phyloP scores from a whole-genome alignment of 37 sponge, comb jelly and placozoan genomes.

The Hormiphora californensis region DNA sequence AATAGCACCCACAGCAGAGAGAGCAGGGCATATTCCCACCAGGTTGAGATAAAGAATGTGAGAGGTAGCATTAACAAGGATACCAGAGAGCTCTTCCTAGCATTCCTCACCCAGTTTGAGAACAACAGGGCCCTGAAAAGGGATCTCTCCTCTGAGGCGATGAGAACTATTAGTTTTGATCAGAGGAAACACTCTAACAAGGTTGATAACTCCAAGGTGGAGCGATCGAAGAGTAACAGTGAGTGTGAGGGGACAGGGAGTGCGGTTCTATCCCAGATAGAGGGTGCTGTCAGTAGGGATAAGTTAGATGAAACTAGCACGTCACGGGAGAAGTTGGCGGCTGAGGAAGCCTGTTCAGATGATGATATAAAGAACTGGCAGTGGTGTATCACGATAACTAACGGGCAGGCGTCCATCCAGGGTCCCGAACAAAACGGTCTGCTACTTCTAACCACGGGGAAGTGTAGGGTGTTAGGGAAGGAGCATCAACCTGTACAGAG shows the following conservation, averaged over 20 bases:
- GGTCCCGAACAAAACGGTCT: constrained; percentile 46
- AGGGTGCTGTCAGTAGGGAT: not conserved
- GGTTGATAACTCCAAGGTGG: not conserved
- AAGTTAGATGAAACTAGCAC: not conserved
- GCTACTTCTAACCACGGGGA: constrained; percentile 28
- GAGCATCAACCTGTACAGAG: constrained; percentile 27
- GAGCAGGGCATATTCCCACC: constrained; percentile 13
- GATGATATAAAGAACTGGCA: constrained; percentile 11
- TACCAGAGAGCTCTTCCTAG: constrained; percentile 6
- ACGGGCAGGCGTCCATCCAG: constrained; percentile 47
- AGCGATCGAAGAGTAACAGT: not conserved
- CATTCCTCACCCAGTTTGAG: constrained; percentile 22
- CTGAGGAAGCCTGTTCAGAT: constrained; percentile 37
- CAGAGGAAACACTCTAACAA: not conserved
- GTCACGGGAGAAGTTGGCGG: constrained; percentile 9
- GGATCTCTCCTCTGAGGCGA: constrained; percentile 34
- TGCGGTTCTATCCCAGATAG: constrained; percentile 26
- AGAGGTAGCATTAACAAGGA: constrained; percentile 36
- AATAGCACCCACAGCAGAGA: constrained; percentile 27
- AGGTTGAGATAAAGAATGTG: constrained; percentile 12
- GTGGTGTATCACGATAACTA: constrained; percentile 34
- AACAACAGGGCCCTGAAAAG: not conserved
- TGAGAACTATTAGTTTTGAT: not conserved
- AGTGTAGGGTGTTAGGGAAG: constrained; percentile 31
- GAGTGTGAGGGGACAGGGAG: too few relatives aligned